A percentile compares a stretch with the other conserved stretches of the same genome.
These are phyloP conservation scores for Gortyna flavago DNA, from an alignment of 2,888 invertebrate genomes.

Conservation along the genomic window DNA sequence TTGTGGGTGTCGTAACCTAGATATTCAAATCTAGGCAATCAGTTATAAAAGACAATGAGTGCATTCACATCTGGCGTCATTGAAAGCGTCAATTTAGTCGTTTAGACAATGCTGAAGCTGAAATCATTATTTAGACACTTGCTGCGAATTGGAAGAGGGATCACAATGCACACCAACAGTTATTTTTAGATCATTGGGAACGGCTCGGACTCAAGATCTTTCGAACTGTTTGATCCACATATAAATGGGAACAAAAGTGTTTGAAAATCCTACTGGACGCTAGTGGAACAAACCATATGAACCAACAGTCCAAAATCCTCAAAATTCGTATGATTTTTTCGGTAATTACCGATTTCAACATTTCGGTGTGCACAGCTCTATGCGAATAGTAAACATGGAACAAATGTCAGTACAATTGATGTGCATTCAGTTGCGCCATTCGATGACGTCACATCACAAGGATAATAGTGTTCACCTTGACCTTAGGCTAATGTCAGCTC, in stretches of 20 bases:
- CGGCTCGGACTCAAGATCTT: not conserved
- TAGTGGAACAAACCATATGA: not conserved
- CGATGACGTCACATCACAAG: constrained; percentile 78
- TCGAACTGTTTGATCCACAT: not conserved
- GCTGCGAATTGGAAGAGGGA: constrained; percentile 32
- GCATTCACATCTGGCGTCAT: constrained; percentile 34
- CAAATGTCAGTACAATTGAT: constrained; percentile 63
- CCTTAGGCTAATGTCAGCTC: constrained; percentile 83
- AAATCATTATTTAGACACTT: constrained; percentile 30
- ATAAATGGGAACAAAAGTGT: not conserved
- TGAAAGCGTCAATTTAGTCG: constrained; percentile 27
- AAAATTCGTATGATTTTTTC: not conserved
- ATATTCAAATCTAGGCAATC: constrained; percentile 39
- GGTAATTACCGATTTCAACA: constrained; percentile 11
- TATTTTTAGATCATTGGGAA: not conserved
- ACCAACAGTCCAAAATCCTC: not conserved
- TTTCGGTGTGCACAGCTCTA: constrained; percentile 23
- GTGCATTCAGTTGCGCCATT: constrained; percentile 72
- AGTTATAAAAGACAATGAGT: constrained; percentile 34
- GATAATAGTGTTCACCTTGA: constrained; percentile 86
- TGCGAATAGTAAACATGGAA: constrained; percentile 53
- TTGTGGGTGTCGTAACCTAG: constrained; percentile 26
- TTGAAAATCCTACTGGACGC: not conserved
- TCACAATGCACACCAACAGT: not conserved
- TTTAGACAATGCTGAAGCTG: constrained; percentile 16